A percentile compares a stretch with the other conserved stretches of the same genome.
Conservation (phyloP, 2,888 invertebrate genomes). For the Nomada hirtipes region DNA sequence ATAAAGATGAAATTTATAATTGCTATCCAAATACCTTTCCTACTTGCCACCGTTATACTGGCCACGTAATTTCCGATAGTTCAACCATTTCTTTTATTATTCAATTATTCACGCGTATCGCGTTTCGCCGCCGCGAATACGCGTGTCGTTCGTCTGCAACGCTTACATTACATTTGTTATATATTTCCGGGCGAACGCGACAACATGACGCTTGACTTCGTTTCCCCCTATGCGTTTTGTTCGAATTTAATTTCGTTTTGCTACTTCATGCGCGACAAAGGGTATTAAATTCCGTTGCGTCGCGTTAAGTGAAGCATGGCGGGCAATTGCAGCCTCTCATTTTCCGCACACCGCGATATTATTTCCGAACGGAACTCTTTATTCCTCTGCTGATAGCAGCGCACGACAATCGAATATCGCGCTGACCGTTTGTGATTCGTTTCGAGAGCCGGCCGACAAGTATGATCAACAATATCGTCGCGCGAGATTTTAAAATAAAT, state of each 20-base stretch:
- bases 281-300: conserved; percentile 63
- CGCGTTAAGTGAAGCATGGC: conserved; percentile 49
- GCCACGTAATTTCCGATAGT: conserved; percentile 3
- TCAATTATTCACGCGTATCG: conserved; percentile 30
- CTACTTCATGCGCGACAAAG: conserved; percentile 60
- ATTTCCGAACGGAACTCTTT: conserved; percentile 48
- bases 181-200: conserved; percentile 50
- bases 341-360: conserved; percentile 50
- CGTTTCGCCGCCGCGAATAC: conserved; percentile 16
- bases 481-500: background rate
- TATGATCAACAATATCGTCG: background rate
- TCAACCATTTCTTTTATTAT: background rate
- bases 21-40: background rate
- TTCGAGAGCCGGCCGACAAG: conserved; percentile 1
- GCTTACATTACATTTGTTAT: conserved; percentile 53
- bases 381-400: conserved; percentile 9
- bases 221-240: conserved; percentile 49
- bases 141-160: conserved; percentile 31
- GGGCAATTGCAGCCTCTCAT: conserved; percentile 53
- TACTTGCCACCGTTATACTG: background rate
- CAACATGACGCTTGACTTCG: conserved; percentile 56
- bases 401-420: conserved; percentile 40
- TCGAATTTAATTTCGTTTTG: conserved; percentile 64
- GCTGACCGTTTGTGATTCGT: conserved; percentile 11
- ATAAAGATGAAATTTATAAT: background rate